These are phyloP conservation scores for Serinus canaria DNA, from an alignment of 2,113 vertebrate species.

Conservation along the genomic window DNA sequence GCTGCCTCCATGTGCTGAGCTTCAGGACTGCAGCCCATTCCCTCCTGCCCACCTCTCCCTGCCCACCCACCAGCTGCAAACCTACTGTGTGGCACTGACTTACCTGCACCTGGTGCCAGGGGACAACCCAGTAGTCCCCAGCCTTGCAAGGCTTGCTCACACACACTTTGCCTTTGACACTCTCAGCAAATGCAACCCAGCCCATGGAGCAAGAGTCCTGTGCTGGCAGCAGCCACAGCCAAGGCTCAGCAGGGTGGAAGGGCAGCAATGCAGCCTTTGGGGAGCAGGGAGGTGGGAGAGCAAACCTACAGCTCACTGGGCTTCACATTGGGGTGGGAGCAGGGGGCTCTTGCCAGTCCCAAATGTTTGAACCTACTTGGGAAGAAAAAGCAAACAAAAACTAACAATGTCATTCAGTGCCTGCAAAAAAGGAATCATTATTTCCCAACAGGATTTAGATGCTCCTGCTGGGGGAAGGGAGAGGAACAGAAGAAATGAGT, in stretches of 20 bases:
- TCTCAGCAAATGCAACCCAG: neutral
- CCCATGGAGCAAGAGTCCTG: neutral
- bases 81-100: neutral
- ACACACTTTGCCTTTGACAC: neutral
- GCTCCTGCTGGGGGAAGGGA: neutral
- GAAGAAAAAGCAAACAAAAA: conserved; percentile 1
- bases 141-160: neutral
- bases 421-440: neutral
- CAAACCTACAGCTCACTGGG: neutral
- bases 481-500: neutral
- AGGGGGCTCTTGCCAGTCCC: neutral
- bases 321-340: rapidly evolving
- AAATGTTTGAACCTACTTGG: neutral
- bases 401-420: neutral
- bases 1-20: neutral
- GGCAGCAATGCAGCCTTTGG: neutral
- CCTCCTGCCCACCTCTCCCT: neutral
- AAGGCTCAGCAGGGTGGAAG: neutral
- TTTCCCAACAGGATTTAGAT: neutral
- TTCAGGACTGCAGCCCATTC: neutral
- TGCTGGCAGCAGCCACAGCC: neutral
- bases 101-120: neutral
- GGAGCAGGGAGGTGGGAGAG: neutral
- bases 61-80: neutral
- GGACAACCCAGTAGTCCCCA: neutral